Evolutionary conservation across 2,888 invertebrate species (phyloP), one percentile per base, ranked within the genome.

Genomic region (Drosophila monieri): DNA sequence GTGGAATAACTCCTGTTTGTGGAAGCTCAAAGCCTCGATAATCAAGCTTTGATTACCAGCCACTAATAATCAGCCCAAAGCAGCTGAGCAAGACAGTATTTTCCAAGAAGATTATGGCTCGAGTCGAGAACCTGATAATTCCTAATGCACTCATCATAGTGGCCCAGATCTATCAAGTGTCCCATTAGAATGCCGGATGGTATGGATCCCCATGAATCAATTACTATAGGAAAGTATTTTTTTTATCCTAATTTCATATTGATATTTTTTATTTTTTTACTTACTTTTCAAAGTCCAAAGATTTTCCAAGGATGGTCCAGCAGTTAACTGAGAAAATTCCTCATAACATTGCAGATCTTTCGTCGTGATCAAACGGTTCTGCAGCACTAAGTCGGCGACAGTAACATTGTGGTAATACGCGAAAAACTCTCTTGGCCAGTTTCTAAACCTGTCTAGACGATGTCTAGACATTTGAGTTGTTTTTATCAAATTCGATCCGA

Each of bases 201-300:
- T 9, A 91, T 52, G 58, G 90, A 90, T 14, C 91, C 91, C 76
- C 90, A 90, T 2, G 92, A 81, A 80, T 92, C 92, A 0, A 91
- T 25, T 88, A 92, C 92, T 92, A 18, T 1, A 5, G n/a, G 15
- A 8, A 3, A 47, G 3, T 9, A 2, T 9, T 9, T 8, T 8
- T 27, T 27, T 6, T 27, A 2, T 9, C 8, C 27, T 3, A 3
- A 27, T 27, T 27, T 3, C 3, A 4, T 5, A 35, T n/a, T 4
- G 3, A 21, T 4, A 4, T 35, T 35, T 5, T 35, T 4, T 4
- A 6, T 4, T 6, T 0, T 9, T n/a, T 0, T 10, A 71, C 74
- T 47, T 52, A 83, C 79, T 62, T 49, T 12, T 67, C 1, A 66
- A 37, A 5, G 77, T 48, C 80, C 80, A 80, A 0, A 62, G 10